Evolutionary conservation across 2,113 vertebrate species (phyloP).

Genomic region (Dolichallabes microphthalmus): DNA sequence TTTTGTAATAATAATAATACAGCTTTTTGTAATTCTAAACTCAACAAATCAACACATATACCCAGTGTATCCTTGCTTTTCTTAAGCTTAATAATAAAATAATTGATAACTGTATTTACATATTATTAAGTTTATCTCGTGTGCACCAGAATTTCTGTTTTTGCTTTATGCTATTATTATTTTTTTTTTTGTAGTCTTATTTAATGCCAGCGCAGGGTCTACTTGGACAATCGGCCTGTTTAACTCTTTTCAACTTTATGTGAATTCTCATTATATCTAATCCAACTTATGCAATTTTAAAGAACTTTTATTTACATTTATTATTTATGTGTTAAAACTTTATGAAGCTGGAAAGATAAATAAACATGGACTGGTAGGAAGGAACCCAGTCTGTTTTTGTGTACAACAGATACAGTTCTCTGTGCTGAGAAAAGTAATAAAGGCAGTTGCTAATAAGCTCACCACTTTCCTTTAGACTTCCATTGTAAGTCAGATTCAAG

Average conservation of each 20-base stretch:
- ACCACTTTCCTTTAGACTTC: background rate
- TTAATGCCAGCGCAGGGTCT: background rate
- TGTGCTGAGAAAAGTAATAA: background rate
- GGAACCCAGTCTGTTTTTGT: background rate
- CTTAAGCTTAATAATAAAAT: background rate
- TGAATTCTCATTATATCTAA: background rate
- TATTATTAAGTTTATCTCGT: too few species aligned
- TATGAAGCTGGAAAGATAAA: background rate
- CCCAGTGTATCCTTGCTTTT: background rate
- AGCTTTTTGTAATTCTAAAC: background rate
- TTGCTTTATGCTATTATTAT: background rate
- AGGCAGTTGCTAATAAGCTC: background rate
- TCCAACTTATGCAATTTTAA: background rate
- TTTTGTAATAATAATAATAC: background rate
- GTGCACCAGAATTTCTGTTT: too few species aligned
- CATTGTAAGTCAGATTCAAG: background rate
- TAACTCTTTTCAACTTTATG: background rate
- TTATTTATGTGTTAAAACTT: background rate
- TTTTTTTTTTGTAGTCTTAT: background rate
- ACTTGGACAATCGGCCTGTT: background rate
- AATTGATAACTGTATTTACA: too few species aligned
- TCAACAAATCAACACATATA: background rate
- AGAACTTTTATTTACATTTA: background rate
- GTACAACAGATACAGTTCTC: background rate
- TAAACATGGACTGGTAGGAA: background rate